Evolutionary conservation across 2,113 vertebrate species (phyloP), one percentile per base, ranked within the genome.

Genomic region (Malurus melanocephalus): DNA sequence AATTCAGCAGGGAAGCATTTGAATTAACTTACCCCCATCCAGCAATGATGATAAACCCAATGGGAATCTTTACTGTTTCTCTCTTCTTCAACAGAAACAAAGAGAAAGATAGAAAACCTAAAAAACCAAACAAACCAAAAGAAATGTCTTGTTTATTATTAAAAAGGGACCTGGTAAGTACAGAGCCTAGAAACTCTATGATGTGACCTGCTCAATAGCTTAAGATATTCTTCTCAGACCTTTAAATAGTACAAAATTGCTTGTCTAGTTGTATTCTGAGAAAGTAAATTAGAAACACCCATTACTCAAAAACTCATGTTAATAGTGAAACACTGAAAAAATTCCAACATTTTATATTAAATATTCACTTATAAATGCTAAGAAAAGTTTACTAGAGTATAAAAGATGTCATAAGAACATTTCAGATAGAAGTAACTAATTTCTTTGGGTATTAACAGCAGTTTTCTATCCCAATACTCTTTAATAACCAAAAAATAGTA

Each of bases 11-110:
- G 23, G 32, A 93, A 81, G 62, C 6, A 35, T 11, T 40, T 72
- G 35, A 64, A 62, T 64, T 79, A 74, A 98, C 99, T 99, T 97
- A 99, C 99, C 99, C 98, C 99, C 99, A 99, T 95, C 99, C 99
- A 82, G 95, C 96, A 85, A 99, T 95, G 27, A 98, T 96, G 53
- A 99, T 97, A 88, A 97, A n/a, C 45, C 97, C 98, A 16, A 97
- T 87, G 23, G 97, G 97, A 90, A 98, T 96, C 87, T 98, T 98
- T 65, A 98, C 38, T 72, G 97, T 96, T 73, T 98, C 98, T 90
- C 93, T 96, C 81, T 96, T 98, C 93, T 97, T 98, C 93, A 98
- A 78, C 57, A 99, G 96, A 94, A 99, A 97, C 66, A 99, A 94
- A 86, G 98, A 99, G n/a, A 99, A 93, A 43, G 98, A 98, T 13